Base-by-base conservation (phyloP, 2,797 vertebrate species). In the Coranthus polyacanthus region DNA sequence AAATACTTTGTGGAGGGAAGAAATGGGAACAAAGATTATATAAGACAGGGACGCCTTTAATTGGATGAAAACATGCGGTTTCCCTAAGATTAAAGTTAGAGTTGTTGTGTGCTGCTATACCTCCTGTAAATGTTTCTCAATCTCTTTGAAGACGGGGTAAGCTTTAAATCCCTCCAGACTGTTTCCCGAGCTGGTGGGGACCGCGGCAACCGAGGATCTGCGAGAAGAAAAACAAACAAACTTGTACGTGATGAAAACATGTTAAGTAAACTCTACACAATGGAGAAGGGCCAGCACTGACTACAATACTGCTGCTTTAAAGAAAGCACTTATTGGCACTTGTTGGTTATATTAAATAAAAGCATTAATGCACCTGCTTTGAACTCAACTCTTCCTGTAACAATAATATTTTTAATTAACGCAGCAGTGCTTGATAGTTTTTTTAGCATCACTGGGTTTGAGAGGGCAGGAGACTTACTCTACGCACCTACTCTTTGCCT, bases 91-190 rank as follows among this genome's bases (percentile, higher is more conserved):
- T 6, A 60, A 17, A n/a, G 21, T 36, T 7, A 42, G 4, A 24
- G 15, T 2, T 17, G 15, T 18, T 9, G 2, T 1, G 3, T 60
- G 61, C 9, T 9, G 13, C 32, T 44, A 1, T 92, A 99, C 97
- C 96, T 97, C 86, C 73, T 95, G 69, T 11, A 99, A 92, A 58
- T 75, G 96, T 87, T 96, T 98, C 84, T 96, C 95, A 4, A 99
- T 96, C 86, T 98, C 97, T 79, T 95, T 96, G 86, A 99, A 99
- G 74, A 98, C 88, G 1, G 93, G 36, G 20, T 94, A 79, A 17
- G 93, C 85, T 90, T 98, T 98, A 81, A 99, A 99, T 17, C 86
- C 94, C 66, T 97, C 94, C 41, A 93, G 82, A 13, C 49, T 17
- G 2, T 41, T 66, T 38, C 75, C 68, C 21, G 95, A 93, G 1